phyloP scores from a whole-genome alignment of 2,888 invertebrate genomes.

The Drosophila kuntzei region DNA sequence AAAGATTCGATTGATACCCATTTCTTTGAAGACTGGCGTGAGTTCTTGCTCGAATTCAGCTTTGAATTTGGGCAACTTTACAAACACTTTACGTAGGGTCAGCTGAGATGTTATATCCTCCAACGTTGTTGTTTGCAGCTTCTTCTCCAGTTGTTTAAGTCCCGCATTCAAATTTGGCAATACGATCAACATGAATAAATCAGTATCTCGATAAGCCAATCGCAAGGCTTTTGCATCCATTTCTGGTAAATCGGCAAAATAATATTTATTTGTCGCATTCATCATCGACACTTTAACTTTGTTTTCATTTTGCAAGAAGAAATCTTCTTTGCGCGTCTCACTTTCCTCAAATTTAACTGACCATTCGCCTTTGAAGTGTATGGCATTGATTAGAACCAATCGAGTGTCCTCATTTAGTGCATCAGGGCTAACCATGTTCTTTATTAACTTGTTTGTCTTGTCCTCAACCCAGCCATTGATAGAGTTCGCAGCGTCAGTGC shows the following conservation, averaged over 20 bases:
- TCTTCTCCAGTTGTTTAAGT: slow-evolving; percentile 87
- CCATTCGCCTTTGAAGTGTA: slow-evolving; percentile 94
- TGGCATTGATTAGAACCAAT: slow-evolving; percentile 91
- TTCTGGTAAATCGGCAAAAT: slow-evolving; percentile 58
- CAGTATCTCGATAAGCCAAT: slow-evolving; percentile 89
- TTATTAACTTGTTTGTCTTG: slow-evolving; percentile 92
- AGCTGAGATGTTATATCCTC: slow-evolving; percentile 87
- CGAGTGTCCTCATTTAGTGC: slow-evolving; percentile 87
- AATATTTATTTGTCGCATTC: slow-evolving; percentile 85
- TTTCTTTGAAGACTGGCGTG: slow-evolving; percentile 82
- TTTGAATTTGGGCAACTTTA: slow-evolving; percentile 91
- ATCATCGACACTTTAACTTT: slow-evolving; percentile 89
- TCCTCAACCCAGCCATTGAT: slow-evolving; percentile 93
- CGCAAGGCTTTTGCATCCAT: slow-evolving; percentile 86
- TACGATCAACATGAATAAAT: slow-evolving; percentile 91
- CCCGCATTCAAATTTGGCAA: slow-evolving; percentile 89
- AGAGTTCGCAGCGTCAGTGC: slow-evolving; percentile 85
- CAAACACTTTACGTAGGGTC: slow-evolving; percentile 79
- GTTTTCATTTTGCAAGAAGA: slow-evolving; percentile 87
- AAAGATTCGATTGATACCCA: slow-evolving; percentile 90
- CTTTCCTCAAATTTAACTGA: slow-evolving; percentile 89
- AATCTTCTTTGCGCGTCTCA: slow-evolving; percentile 87
- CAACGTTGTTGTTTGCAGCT: slow-evolving; percentile 87
- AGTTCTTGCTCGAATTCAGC: slow-evolving; percentile 54
- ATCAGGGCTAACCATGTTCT: slow-evolving; percentile 88